These are phyloP conservation scores for Neoitamus cyanurus DNA, from an alignment of 2,888 invertebrate species.

Conservation along the genomic window DNA sequence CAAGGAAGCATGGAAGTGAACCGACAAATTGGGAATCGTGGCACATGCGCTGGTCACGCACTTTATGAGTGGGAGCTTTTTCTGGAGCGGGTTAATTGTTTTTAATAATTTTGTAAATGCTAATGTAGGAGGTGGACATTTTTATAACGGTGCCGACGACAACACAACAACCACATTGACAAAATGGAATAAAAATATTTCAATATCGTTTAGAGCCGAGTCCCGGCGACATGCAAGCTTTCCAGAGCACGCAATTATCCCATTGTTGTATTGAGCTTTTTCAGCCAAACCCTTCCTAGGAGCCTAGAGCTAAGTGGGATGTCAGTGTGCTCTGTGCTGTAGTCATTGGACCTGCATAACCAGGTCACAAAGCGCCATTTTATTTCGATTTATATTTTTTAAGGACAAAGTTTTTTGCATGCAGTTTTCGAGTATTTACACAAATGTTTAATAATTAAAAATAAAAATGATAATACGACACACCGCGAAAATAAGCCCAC, in stretches of 20 bases:
- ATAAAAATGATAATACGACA: constrained; percentile 20
- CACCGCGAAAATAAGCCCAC: constrained; percentile 50
- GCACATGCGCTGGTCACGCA: constrained; percentile 1
- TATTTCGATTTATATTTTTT: constrained; percentile 45
- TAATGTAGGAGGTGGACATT: neutral
- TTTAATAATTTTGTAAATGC: neutral
- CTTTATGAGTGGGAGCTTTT: neutral
- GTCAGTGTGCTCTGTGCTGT: constrained; percentile 41
- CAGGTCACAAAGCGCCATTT: constrained; percentile 46
- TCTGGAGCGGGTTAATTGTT: constrained; percentile 5
- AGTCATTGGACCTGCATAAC: constrained; percentile 39
- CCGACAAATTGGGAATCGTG: neutral
- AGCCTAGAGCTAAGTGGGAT: constrained; percentile 15
- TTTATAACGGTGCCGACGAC: neutral
- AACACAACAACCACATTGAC: neutral
- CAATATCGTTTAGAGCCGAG: neutral
- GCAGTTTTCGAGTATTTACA: constrained; percentile 33
- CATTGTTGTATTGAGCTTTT: constrained; percentile 24
- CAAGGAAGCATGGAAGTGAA: neutral
- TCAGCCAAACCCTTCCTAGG: constrained; percentile 24
- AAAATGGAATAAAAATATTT: neutral
- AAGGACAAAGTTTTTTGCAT: constrained; percentile 23
- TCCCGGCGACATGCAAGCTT: neutral
- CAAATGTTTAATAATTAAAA: constrained; percentile 1
- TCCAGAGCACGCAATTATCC: neutral